Conservation (phyloP, 2,888 invertebrate species). For the Apeira syringaria region DNA sequence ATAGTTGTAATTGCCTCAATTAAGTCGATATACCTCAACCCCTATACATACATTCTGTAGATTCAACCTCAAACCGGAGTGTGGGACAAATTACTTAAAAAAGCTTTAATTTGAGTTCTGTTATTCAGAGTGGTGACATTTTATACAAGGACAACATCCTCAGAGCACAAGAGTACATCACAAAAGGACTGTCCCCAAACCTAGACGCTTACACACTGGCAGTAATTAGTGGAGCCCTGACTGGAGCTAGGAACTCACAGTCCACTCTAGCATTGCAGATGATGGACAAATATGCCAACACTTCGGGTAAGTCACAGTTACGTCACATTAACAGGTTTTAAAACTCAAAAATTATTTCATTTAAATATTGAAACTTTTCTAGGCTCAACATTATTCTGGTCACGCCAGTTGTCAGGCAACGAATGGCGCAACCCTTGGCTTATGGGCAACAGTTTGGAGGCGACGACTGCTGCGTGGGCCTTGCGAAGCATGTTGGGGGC, state of each 20-base stretch:
- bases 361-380: slow-evolving; percentile 3
- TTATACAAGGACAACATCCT: slow-evolving; percentile 87
- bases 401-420: slow-evolving; percentile 53
- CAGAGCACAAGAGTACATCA: slow-evolving; percentile 90
- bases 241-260: slow-evolving; percentile 88
- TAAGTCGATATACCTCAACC: no score
- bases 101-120: not conserved
- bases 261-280: slow-evolving; percentile 83
- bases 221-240: slow-evolving; percentile 89
- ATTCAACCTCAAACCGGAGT: no score
- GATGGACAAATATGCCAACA: slow-evolving; percentile 75
- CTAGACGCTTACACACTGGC: slow-evolving; percentile 90
- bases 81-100: no score
- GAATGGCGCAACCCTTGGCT: slow-evolving; percentile 77
- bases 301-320: slow-evolving; percentile 67
- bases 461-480: slow-evolving; percentile 95
- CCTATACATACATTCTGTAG: no score
- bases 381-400: slow-evolving; percentile 72
- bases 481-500: slow-evolving; percentile 86
- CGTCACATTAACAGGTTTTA: no score
- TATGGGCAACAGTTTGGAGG: slow-evolving; percentile 63
- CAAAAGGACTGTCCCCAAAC: slow-evolving; percentile 85
- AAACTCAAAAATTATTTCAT: no score
- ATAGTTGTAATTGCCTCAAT: no score
- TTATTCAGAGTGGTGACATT: slow-evolving; percentile 59